Base-by-base conservation (phyloP, 2,888 invertebrate genomes). In the Phalera bucephala region DNA sequence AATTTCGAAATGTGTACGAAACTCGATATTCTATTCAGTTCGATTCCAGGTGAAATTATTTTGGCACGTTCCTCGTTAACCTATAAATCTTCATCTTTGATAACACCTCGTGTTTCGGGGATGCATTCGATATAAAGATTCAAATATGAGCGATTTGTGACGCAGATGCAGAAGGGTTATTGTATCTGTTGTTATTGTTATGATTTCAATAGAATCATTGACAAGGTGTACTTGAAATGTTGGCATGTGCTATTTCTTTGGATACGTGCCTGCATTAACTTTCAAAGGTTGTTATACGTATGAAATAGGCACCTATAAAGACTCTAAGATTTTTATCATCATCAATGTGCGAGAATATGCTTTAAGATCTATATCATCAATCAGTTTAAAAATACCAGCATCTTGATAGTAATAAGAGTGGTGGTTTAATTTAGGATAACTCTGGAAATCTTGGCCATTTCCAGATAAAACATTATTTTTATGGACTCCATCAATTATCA, bases 101-200 rank as follows among this genome's bases (percentile, higher is more conserved):
- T 39, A 46, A 49, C 68, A 76, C 76, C 76, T 80, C 81, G 76
- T 60, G 64, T 68, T 62, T 61, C 44, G 56, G 37, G 58, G 57
- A 61, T 63, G 45, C 40, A 51, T 44, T 40, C 42, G 40, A 45
- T 36, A 37, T n/a, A n/a, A n/a, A n/a, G 34, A 46, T 36, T 49
- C 37, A 50, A 28, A 31, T 33, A 53, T 52, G 45, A 49, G 44
- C 51, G 54, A 68, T 71, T 58, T 54, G 50, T 57, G 64, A 52
- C 66, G 80, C 85, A 82, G 84, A 82, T 84, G 82, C 64, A 62
- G 53, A 78, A 79, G 82, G 84, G 85, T 81, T 84, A 79, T 80
- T 77, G 70, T 79, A 48, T 61, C 51, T 61, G 55, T 66, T 66
- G 72, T 75, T 74, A 71, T 78, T 78, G 72, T 75, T 71, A 72